Base-by-base conservation (phyloP, 2,797 vertebrate genomes). In the Pseudotriccus pelzelni region DNA sequence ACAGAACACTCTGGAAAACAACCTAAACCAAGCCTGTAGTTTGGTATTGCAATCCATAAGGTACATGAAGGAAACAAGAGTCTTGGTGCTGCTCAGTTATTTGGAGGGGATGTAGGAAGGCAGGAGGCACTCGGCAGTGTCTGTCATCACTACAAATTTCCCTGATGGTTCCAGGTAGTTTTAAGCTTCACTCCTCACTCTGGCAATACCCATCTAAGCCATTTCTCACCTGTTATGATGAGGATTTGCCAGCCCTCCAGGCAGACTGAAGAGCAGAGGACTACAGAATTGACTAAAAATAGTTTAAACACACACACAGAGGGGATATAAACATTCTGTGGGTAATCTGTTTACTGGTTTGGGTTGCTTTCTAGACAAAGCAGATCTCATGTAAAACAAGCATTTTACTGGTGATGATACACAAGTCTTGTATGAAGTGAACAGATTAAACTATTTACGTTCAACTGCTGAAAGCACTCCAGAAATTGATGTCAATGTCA, bases 381-480 rank as follows among this genome's bases (percentile, higher is more conserved):
- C 23, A 43, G 20, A 78, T 90, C 49, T 78, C 25, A 39, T 60
- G 41, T 86, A 82, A 93, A 89, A 55, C 41, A 96, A 73, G 68
- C 18, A 17, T 89, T 93, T 86, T 75, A 41, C 46, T 82, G 60
- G 56, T 52, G 50, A 49, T 86, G 63, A 69, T 74, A 77, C 34
- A n/a, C 52, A 87, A 67, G 30, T 89, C 70, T n/a, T 63, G 36
- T 63, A 72, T 78, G 64, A 96, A 93, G 79, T 78, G 89, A 95
- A 84, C 47, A 75, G 55, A 89, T 93, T 92, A 91, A 96, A 89
- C 64, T 96, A 87, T 96, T 96, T 94, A 75, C 91, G 74, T 88
- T 94, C 79, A 86, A 23, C 84, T 80, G 32, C 64, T 80, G 82
- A 95, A 95, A 92, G 89, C 83, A 68, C 64, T 87, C 44, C 64